Evolutionary conservation across 1,140 invertebrate species (phyloP), one percentile per base, ranked within the genome.

Genomic region (Venturia canescens): DNA sequence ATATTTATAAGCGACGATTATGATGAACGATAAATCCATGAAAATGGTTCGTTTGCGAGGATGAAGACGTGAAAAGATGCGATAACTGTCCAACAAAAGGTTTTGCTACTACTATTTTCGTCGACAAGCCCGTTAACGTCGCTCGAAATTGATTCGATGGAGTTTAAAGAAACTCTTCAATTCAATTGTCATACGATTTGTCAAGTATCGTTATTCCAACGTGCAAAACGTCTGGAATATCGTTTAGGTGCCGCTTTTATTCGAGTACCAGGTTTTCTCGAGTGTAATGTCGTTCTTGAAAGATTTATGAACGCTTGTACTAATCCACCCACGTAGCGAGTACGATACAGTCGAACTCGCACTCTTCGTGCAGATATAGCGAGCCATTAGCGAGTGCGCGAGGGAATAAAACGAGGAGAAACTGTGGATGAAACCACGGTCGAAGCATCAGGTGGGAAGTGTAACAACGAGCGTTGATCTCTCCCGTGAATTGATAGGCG

Each of bases 391-490:
- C 44, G 71, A 74, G 70, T 29, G 48, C 4, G 67, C 4, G 67
- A 53, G 38, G 57, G 53, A 57, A 74, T 69, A 69, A 31, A 69
- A 31, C 27, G 71, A 26, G 15, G 21, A 74, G 71, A 29, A 53
- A 74, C 23, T 29, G 29, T 18, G 48, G 71, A 74, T 71, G 38
- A 48, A 71, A 18, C 69, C 21, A 34, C 21, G 21, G 13, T 27
- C 38, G 34, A 44, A 74, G 26, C 48, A 74, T 74, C 71, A 74
- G 71, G 71, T 74, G 71, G 71, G 71, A 74, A 74, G 71, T 74
- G 48, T 74, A 74, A 74, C 71, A 74, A 74, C 50, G 21, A 53
- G 26, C 48, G 48, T 74, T 29, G 66, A 69, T 69, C 44, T 74
- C 71, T 74, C 71, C n/a, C 48, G 18, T 48, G 71, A 53, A 74